Base-by-base conservation (phyloP, 1,140 invertebrate species). In the Samia ricini region DNA sequence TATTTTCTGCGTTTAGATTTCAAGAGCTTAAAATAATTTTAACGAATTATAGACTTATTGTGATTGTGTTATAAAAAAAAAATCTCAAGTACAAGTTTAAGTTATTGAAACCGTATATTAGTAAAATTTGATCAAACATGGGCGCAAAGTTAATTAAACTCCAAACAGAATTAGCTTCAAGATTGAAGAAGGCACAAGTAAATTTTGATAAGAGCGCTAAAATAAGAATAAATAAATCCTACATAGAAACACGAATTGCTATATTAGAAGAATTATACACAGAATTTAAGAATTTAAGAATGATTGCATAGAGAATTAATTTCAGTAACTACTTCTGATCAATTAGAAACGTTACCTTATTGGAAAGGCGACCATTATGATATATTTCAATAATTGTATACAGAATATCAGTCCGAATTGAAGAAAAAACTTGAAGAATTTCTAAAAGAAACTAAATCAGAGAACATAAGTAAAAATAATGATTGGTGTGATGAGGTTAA, bases 401-500 rank as follows among this genome's bases (percentile, higher is more conserved):
- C 33, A 1, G 33, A 42, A 1, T 15, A 42, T 42, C 12, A 15
- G 33, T 42, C 33, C 1, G 33, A 42, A 42, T 15, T 42, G 1
- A 42, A 42, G 10, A 15, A 42, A 8, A 42, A 42, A 1, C 33
- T 42, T 42, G 33, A 42, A 42, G 33, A 42, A 1, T 12, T 42
- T 42, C n/a, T 42, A 42, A 15, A 42, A 12, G n/a, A 42, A 12
- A 10, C 4, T 1, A 42, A 10, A 42, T 42, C 33, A 42, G 33
- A 42, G 4, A 42, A 12, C 4, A 42, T 42, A 1, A 42, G 33
- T 42, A 0, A 7, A 42, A 0, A 4, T 1, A 42, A 42, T 42
- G 4, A 5, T n/a, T n/a, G n/a, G 10, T 29, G 26, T 29, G 26
- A 6, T 42, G 61, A 64, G 22, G 51, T 71, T 20, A 69, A 61